These are phyloP conservation scores for Calliscelio sp. DNA, from an alignment of 2,888 invertebrate genomes.

Conservation along the genomic window DNA sequence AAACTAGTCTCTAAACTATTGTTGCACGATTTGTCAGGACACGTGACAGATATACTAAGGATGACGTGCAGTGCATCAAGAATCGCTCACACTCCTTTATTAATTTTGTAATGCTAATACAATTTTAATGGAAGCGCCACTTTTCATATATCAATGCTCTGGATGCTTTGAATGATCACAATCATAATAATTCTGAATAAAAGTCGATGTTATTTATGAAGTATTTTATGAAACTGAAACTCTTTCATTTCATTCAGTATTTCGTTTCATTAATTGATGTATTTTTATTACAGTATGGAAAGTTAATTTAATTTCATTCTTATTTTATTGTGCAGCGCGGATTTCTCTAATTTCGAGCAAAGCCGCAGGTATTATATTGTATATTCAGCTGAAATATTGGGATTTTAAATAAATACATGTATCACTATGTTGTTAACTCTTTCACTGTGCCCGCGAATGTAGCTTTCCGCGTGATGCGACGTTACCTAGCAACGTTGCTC, in stretches of 20 bases:
- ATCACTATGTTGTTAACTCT: constrained; percentile 62
- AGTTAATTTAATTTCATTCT: constrained; percentile 33
- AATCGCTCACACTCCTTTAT: constrained; percentile 4
- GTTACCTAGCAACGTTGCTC: constrained; percentile 75
- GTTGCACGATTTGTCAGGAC: constrained; percentile 37
- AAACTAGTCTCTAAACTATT: constrained; percentile 31
- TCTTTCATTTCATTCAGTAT: too few species aligned
- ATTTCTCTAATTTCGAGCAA: constrained; percentile 13
- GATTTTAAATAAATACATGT: constrained; percentile 56
- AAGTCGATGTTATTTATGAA: too few species aligned
- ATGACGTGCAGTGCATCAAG: constrained; percentile 29
- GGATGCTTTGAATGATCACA: too few species aligned
- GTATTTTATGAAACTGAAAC: too few species aligned
- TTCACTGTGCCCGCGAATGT: constrained; percentile 68
- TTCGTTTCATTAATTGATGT: too few species aligned
- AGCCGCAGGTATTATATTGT: constrained; percentile 17
- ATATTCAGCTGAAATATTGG: constrained; percentile 41
- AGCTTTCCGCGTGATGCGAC: constrained; percentile 74
- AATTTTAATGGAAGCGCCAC: too few species aligned
- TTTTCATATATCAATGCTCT: too few species aligned
- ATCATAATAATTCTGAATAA: too few species aligned
- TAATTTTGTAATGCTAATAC: too few species aligned
- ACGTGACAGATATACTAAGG: constrained; percentile 40
- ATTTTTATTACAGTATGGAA: too few species aligned
- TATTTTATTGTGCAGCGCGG: constrained; percentile 3